Percentiles rank a stretch among this genome's conserved stretches.
These are phyloP conservation scores for Carassius carassius DNA, from an alignment of 2,113 vertebrate species.

Conservation along the genomic window DNA sequence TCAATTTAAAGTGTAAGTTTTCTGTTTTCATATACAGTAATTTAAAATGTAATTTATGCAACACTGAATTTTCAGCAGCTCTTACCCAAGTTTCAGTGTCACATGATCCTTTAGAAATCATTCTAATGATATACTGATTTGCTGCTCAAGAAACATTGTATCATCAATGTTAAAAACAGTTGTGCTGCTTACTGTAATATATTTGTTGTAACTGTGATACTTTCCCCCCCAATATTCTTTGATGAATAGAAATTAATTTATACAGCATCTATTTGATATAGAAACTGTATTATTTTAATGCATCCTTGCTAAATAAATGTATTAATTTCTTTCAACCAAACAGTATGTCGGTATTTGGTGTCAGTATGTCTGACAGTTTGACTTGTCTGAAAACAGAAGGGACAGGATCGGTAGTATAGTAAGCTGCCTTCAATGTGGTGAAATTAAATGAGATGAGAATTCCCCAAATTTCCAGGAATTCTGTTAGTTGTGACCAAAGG, in stretches of 20 bases:
- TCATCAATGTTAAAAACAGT: neutral
- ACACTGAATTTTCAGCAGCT: neutral
- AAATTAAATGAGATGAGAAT: slow-evolving; percentile 63
- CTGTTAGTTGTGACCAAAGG: slow-evolving; percentile 10
- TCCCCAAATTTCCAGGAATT: slow-evolving; percentile 65
- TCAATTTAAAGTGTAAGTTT: neutral
- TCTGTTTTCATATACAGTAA: neutral
- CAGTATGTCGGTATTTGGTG: too few species aligned
- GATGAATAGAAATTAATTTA: neutral
- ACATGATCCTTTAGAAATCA: neutral
- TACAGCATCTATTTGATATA: neutral
- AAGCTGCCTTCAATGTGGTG: slow-evolving; percentile 67
- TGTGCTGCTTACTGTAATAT: neutral
- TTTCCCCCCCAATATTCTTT: neutral
- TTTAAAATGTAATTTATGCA: neutral
- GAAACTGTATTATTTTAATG: neutral
- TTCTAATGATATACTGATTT: neutral
- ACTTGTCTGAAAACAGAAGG: slow-evolving; percentile 65
- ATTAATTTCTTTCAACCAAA: too few species aligned
- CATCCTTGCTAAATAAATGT: neutral
- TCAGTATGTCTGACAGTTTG: slow-evolving; percentile 32
- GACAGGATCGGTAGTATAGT: slow-evolving; percentile 52
- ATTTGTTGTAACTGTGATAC: neutral
- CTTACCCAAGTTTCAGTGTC: neutral
- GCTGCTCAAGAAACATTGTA: neutral